phyloP scores from a whole-genome alignment of 2,113 vertebrate species.

The Amblyornis subalaris region DNA sequence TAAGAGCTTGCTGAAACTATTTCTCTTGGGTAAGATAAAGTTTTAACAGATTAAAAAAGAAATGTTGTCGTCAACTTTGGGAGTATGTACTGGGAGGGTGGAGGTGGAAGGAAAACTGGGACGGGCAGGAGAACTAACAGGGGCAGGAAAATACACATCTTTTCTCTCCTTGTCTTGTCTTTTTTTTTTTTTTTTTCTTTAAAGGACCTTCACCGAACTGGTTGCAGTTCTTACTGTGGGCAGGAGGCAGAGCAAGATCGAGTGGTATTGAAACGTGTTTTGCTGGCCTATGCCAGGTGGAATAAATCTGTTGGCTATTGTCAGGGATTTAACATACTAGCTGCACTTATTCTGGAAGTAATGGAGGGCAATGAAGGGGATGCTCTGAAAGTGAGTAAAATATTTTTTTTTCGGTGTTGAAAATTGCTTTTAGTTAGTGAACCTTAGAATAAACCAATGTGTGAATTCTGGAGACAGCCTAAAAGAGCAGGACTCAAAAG shows the following conservation, averaged over 20 bases:
- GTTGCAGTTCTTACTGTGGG: slow-evolving; percentile 88
- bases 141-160: not conserved
- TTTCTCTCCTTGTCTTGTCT: not conserved
- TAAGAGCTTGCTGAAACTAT: not conserved
- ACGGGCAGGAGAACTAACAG: not conserved
- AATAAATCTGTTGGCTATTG: slow-evolving; percentile 89
- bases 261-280: slow-evolving; percentile 83
- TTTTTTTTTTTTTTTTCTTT: not conserved
- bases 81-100: not conserved
- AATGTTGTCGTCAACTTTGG: not conserved
- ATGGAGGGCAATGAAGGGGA: slow-evolving; percentile 88
- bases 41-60: not conserved
- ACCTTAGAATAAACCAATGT: not conserved
- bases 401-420: not conserved
- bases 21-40: not conserved
- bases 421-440: not conserved
- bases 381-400: slow-evolving; percentile 81
- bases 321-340: slow-evolving; percentile 89
- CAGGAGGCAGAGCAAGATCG: slow-evolving; percentile 88
- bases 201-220: slow-evolving; percentile 86
- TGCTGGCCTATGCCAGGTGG: slow-evolving; percentile 86
- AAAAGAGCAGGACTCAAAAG: not conserved
- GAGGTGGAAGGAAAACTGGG: not conserved
- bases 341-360: slow-evolving; percentile 86
- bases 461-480: not conserved